Base-by-base conservation (phyloP, 2,113 vertebrate genomes). In the Butorides virescens region DNA sequence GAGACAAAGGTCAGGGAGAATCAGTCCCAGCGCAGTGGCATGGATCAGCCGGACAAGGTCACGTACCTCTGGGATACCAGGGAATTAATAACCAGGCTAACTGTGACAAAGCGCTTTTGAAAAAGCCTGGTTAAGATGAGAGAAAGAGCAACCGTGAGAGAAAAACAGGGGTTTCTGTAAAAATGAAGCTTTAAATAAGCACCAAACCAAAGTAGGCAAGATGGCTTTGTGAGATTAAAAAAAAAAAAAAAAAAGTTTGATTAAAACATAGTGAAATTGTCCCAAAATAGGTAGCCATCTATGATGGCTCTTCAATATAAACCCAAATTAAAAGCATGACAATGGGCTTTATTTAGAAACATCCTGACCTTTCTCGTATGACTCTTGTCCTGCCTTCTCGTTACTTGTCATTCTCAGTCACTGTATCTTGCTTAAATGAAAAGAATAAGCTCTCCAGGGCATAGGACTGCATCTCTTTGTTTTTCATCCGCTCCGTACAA, bases 361-460 rank as follows among this genome's bases (percentile, higher is more conserved):
- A 65, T 76, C 55, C 58, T 78, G 94, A 97, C 95, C 90, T 92
- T 82, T 95, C 58, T 95, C 9, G 13, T 96, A 92, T 77, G 89
- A 93, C 89, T 95, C 37, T 78, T 88, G 88, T 97, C 86, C 91
- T 97, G 83, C 92, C 53, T 81, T 92, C 92, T 93, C 9, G 0
- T 95, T 96, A 81, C 95, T 97, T 97, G 96, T 97, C 96, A 95
- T 77, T 96, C 93, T 96, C 82, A 90, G 95, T 96, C 96, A 96
- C 91, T 95, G 91, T 79, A 96, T 92, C 76, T 95, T 85, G 80
- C 55, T 92, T 93, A 96, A 95, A 97, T 95, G 80, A 91, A 87
- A 95, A 94, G 56, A 85, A 80, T 85, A 97, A 95, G 86, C 70
- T 92, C 97, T 95, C 59, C 94, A 93, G 95, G 97, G 94, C 95